Evolutionary conservation across 2,888 invertebrate genomes (phyloP).

Genomic region (Drosophila buzzatii): DNA sequence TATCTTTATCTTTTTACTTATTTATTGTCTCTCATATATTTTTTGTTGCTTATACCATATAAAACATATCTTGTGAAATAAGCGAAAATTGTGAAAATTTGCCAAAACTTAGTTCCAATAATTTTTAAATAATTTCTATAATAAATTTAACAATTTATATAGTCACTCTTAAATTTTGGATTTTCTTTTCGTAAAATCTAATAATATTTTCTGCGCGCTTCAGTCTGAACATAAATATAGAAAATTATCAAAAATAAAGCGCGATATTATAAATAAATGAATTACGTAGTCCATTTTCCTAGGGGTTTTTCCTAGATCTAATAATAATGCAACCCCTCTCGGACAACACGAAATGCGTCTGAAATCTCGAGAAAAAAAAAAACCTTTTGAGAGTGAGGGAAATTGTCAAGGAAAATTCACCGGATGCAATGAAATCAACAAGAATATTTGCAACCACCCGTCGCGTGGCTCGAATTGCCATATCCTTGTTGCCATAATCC

Average conservation of each 20-base stretch:
- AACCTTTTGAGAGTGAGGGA: conserved; percentile 3
- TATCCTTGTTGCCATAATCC: conserved; percentile 35
- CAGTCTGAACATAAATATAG: not conserved
- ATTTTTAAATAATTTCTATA: not conserved
- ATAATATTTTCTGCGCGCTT: conserved; percentile 9
- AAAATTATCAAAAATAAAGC: not conserved
- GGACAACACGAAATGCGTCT: conserved; percentile 30
- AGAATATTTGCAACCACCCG: conserved; percentile 67
- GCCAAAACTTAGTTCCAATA: not conserved
- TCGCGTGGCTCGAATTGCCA: conserved; percentile 13
- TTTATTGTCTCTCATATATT: not conserved
- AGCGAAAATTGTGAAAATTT: not conserved
- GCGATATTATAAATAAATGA: not conserved
- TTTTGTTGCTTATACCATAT: not conserved
- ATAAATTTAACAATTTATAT: not conserved
- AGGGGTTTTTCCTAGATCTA: not conserved
- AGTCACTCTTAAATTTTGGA: not conserved
- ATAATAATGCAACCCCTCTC: conserved; percentile 30
- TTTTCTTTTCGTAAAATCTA: not conserved
- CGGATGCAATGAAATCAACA: conserved; percentile 62
- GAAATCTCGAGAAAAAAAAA: not conserved
- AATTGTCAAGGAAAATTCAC: conserved; percentile 24
- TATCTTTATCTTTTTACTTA: not conserved
- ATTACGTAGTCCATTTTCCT: not conserved
- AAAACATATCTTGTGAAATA: not conserved